These are phyloP conservation scores for Dascillus cervinus DNA, from an alignment of 2,888 invertebrate species.

Conservation along the genomic window DNA sequence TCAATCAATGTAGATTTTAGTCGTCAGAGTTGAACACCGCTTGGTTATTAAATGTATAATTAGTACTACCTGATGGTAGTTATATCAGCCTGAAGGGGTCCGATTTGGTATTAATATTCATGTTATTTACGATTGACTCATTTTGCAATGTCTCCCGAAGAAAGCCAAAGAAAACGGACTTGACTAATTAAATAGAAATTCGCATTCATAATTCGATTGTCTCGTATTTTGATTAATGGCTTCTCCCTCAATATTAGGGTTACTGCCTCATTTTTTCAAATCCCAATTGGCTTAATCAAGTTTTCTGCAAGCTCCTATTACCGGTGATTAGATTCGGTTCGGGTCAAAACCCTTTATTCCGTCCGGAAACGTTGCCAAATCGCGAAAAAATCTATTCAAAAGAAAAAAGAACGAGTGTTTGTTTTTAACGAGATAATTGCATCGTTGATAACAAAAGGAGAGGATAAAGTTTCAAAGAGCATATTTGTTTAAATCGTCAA, in stretches of 20 bases:
- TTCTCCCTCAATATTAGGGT: conserved; percentile 13
- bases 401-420: too few species aligned
- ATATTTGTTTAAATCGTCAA: conserved; percentile 6
- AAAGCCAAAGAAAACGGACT: not conserved
- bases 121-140: conserved; percentile 16
- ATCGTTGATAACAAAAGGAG: too few species aligned
- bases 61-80: conserved; percentile 37
- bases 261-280: conserved; percentile 16
- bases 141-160: conserved; percentile 10
- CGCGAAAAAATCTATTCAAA: too few species aligned
- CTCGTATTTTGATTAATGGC: not conserved
- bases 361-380: too few species aligned
- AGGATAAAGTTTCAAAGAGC: not conserved
- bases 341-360: too few species aligned
- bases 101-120: conserved; percentile 40
- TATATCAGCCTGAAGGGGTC: conserved; percentile 34
- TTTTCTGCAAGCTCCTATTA: conserved; percentile 19
- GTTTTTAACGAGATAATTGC: too few species aligned
- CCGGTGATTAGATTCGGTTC: conserved; percentile 21
- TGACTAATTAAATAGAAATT: not conserved
- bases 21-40: conserved; percentile 19
- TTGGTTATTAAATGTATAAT: conserved; percentile 43
- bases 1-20: conserved; percentile 39
- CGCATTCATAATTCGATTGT: not conserved
- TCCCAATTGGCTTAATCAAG: conserved; percentile 23